Percentiles rank a stretch among this genome's conserved stretches.
Evolutionary conservation across 2,888 invertebrate species (phyloP).

Genomic region (Limnephilus auricula): DNA sequence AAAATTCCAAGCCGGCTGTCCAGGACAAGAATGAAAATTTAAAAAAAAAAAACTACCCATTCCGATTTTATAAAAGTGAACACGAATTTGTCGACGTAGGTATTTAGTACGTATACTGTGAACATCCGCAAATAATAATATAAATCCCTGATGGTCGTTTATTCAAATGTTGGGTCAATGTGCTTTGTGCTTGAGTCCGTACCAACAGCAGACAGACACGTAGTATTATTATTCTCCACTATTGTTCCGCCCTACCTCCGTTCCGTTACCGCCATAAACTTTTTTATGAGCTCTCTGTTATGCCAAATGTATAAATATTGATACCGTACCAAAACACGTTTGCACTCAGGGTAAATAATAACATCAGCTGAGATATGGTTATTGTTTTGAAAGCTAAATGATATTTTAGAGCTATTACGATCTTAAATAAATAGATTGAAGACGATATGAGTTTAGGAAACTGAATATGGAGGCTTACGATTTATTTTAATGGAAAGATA

Average conservation of each 20-base stretch:
- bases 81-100: not conserved
- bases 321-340: constrained; percentile 6
- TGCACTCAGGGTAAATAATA: constrained; percentile 37
- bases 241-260: not conserved
- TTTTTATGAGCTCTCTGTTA: constrained; percentile 28
- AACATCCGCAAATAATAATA: not conserved
- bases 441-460: not conserved
- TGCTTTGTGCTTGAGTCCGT: not conserved
- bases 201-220: constrained; percentile 18
- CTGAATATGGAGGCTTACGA: not conserved
- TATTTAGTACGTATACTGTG: not conserved
- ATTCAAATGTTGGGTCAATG: constrained; percentile 29
- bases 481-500: not conserved
- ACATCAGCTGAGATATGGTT: not conserved
- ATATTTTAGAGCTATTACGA: not conserved
- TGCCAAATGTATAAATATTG: constrained; percentile 28
- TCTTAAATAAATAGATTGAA: not conserved
- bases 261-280: constrained; percentile 23
- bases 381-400: not conserved
- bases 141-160: not conserved
- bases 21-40: not conserved
- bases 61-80: not conserved
- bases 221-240: constrained; percentile 23
- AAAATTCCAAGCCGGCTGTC: not conserved
- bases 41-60: not conserved